phyloP scores from a whole-genome alignment of 2,888 invertebrate genomes.

The Nebria salina region DNA sequence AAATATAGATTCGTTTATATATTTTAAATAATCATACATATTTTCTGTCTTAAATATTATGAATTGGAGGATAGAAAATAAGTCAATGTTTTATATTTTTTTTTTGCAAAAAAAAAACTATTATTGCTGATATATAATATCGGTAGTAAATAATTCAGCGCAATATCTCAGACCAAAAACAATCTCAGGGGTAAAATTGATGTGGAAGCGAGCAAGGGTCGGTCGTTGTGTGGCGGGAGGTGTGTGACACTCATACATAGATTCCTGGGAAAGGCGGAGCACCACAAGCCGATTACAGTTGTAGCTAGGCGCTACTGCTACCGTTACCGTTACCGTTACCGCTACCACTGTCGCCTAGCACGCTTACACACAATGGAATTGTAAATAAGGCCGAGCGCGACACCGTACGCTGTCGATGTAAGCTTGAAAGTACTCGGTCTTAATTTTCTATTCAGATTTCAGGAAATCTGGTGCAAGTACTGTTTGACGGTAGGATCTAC shows the following conservation, averaged over 20 bases:
- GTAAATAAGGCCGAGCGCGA: conserved; percentile 53
- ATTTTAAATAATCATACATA: no score
- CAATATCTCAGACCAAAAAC: background rate
- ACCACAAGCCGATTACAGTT: conserved; percentile 57
- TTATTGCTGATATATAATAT: no score
- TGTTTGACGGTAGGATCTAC: conserved; percentile 32
- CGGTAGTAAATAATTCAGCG: background rate
- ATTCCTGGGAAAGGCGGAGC: conserved; percentile 20
- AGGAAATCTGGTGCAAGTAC: conserved; percentile 35
- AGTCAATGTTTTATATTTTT: no score
- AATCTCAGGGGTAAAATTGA: background rate
- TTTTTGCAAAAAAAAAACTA: no score
- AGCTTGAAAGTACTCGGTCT: conserved; percentile 44
- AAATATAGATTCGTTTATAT: no score
- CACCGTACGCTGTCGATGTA: conserved; percentile 54
- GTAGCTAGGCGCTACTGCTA: conserved; percentile 50
- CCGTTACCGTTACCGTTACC: conserved; percentile 42
- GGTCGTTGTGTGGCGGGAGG: conserved; percentile 2
- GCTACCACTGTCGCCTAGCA: conserved; percentile 10
- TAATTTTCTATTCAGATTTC: conserved; percentile 47
- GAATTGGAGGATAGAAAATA: no score
- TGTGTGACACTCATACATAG: conserved; percentile 5
- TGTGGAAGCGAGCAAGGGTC: background rate
- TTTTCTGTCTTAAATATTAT: no score
- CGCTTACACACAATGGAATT: conserved; percentile 53